Conservation (phyloP, 2,797 vertebrate species). For the Gymnodraco acuticeps region DNA sequence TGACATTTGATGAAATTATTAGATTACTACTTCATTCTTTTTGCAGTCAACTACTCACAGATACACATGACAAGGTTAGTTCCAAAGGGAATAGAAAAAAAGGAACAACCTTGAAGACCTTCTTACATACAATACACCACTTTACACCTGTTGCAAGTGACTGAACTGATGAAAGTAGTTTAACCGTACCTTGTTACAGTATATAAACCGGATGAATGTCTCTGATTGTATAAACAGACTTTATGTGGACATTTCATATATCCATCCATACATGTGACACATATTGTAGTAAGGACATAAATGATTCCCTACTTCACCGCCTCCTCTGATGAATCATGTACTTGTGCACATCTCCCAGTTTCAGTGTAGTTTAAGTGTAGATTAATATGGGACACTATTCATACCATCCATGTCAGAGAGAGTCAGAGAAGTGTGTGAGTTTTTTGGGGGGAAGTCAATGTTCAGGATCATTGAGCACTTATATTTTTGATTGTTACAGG, state of each 20-base stretch:
- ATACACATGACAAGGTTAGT: constrained; percentile 9
- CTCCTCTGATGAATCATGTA: constrained; percentile 17
- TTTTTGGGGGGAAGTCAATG: neutral
- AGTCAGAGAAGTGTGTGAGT: neutral
- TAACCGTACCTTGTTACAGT: neutral
- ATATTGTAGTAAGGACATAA: constrained; percentile 7
- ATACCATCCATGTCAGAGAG: neutral
- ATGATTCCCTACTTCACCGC: constrained; percentile 25
- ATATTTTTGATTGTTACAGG: constrained; percentile 43
- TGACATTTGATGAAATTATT: neutral
- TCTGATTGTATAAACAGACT: constrained; percentile 41
- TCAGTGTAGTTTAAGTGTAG: neutral
- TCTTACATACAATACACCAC: neutral
- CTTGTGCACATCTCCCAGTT: constrained; percentile 5
- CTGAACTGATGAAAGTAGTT: constrained; percentile 12
- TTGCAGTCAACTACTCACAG: neutral
- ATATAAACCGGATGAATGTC: constrained; percentile 8
- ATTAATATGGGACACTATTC: neutral
- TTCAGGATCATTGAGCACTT: constrained; percentile 4
- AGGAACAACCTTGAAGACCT: constrained; percentile 1
- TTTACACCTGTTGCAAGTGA: neutral
- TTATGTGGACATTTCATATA: constrained; percentile 11
- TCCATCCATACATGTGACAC: constrained; percentile 9
- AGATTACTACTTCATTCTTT: neutral
- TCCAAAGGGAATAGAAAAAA: constrained; percentile 5